phyloP scores from a whole-genome alignment of 2,113 vertebrate species.

The Rana temporaria region DNA sequence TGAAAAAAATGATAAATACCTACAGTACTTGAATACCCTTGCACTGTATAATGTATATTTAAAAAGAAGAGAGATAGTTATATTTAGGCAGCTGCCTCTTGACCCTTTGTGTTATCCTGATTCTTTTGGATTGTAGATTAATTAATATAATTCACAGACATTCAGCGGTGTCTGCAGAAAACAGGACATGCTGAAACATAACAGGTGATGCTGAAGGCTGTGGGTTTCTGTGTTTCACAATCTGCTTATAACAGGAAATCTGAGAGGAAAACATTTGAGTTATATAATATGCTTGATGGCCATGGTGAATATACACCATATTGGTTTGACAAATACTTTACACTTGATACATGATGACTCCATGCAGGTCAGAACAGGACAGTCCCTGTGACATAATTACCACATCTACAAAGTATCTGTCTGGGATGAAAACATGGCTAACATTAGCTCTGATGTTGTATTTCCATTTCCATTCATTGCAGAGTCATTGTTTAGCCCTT shows the following conservation, averaged over 20 bases:
- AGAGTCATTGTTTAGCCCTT: background rate
- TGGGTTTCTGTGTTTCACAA: conserved; percentile 14
- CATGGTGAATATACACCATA: conserved; percentile 4
- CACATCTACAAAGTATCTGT: conserved; percentile 5
- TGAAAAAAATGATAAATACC: too few species aligned
- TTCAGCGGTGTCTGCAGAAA: background rate
- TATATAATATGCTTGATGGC: conserved; percentile 29
- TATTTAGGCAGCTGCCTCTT: too few species aligned
- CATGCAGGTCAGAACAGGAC: background rate
- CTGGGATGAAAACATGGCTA: conserved; percentile 4
- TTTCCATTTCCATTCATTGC: background rate
- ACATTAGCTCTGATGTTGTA: background rate
- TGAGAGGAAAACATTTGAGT: conserved; percentile 33
- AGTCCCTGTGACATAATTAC: background rate
- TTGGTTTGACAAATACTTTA: conserved; percentile 41
- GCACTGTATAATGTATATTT: too few species aligned
- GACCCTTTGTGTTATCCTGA: too few species aligned
- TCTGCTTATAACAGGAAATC: conserved; percentile 36
- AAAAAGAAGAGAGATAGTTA: too few species aligned
- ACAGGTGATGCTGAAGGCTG: background rate
- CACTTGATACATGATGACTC: conserved; percentile 19
- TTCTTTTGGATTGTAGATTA: too few species aligned
- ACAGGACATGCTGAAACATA: background rate
- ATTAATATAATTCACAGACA: background rate
- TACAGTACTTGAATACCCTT: too few species aligned